These are phyloP conservation scores for Hiodon tergisus DNA, from an alignment of 2,113 vertebrate genomes.

Conservation along the genomic window DNA sequence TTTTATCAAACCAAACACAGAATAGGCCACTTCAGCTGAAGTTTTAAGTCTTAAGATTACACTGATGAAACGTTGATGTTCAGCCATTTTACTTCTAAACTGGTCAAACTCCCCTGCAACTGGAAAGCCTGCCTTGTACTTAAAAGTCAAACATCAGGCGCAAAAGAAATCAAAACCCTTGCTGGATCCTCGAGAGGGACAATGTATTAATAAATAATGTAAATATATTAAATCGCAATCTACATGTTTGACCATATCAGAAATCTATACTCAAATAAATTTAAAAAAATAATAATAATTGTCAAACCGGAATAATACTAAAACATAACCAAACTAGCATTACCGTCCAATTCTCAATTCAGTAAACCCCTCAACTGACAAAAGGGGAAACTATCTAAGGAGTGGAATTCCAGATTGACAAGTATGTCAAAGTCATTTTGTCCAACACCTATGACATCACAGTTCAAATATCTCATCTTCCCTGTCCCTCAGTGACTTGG, in stretches of 20 bases:
- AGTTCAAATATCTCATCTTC: constrained; percentile 89
- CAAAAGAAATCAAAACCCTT: neutral
- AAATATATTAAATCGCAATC: neutral
- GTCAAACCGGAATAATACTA: neutral
- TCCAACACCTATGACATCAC: constrained; percentile 42
- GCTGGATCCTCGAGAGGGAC: neutral
- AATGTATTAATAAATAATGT: neutral
- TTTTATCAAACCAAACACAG: neutral
- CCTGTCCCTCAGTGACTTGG: constrained; percentile 60
- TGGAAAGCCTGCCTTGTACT: neutral
- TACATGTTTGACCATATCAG: neutral
- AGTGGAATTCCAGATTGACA: neutral
- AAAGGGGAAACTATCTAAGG: neutral
- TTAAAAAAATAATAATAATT: neutral
- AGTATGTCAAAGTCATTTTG: neutral
- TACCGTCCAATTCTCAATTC: neutral
- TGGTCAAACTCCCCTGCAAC: neutral
- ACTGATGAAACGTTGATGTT: neutral
- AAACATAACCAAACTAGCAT: neutral
- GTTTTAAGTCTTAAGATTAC: too few relatives aligned
- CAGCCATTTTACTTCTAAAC: neutral
- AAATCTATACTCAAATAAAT: neutral
- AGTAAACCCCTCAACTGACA: neutral
- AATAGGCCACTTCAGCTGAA: neutral
- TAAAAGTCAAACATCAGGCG: neutral